These are phyloP conservation scores for Plutomurus gul DNA, from an alignment of 1,140 invertebrate species.

Conservation along the genomic window DNA sequence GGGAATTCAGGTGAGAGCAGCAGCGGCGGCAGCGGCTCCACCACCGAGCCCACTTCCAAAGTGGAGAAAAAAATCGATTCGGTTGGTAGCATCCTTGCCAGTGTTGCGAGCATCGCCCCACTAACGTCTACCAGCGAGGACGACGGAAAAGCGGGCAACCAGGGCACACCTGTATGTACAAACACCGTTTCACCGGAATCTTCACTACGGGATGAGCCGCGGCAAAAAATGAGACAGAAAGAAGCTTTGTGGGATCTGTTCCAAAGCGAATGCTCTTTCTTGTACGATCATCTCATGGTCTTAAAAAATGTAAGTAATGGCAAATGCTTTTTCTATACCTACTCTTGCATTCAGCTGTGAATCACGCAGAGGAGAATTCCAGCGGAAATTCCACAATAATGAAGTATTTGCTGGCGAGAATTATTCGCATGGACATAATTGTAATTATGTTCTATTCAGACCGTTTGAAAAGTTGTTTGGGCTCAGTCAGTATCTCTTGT, in stretches of 20 bases:
- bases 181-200: no score
- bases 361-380: no score
- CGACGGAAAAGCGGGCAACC: neutral
- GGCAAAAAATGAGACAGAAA: conserved; percentile 49
- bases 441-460: no score
- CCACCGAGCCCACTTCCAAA: neutral
- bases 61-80: neutral
- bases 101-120: no score
- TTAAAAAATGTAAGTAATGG: conserved; percentile 72
- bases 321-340: neutral
- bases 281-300: conserved; percentile 72
- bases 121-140: neutral
- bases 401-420: no score
- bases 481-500: no score
- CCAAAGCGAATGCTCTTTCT: conserved; percentile 70
- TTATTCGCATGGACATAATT: no score
- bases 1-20: conserved; percentile 16
- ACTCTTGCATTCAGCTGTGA: neutral
- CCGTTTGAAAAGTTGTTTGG: no score
- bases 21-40: neutral
- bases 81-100: no score
- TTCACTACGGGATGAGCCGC: conserved; percentile 39
- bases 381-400: no score
- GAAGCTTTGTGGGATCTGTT: conserved; percentile 74
- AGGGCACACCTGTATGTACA: conserved; percentile 30